A percentile compares a stretch with the other conserved stretches of the same genome.
phyloP scores from a whole-genome alignment of 2,113 vertebrate genomes.

The Triplophysa siluroides region DNA sequence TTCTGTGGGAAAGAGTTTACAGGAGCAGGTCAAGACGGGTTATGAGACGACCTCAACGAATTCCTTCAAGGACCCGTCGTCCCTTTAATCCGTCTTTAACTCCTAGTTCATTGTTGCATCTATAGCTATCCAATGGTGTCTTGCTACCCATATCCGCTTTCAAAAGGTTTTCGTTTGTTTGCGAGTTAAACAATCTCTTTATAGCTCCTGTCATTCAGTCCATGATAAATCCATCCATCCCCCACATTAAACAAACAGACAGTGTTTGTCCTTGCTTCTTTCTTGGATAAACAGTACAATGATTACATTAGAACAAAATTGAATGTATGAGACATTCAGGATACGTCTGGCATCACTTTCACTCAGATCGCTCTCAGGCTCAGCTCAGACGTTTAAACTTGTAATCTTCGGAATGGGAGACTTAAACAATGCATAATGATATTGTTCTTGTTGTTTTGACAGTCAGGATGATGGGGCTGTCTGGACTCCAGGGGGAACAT shows the following conservation, averaged over 20 bases:
- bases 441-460: conserved; percentile 46
- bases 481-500: conserved; percentile 7
- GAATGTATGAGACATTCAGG: conserved; percentile 12
- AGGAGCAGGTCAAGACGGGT: conserved; percentile 62
- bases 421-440: conserved; percentile 23
- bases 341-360: conserved; percentile 2
- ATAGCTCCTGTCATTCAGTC: conserved; percentile 13
- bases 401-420: conserved; percentile 15
- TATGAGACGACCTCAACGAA: conserved; percentile 60
- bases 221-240: neutral
- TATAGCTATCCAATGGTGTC: neutral
- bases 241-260: conserved; percentile 16
- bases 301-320: conserved; percentile 23
- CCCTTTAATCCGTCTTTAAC: neutral
- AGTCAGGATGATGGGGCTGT: conserved; percentile 26
- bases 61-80: conserved; percentile 34
- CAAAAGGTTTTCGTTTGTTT: conserved; percentile 20
- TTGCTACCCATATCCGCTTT: neutral
- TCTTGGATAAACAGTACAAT: conserved; percentile 12
- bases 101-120: conserved; percentile 3
- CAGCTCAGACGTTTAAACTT: conserved; percentile 31
- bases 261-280: conserved; percentile 27
- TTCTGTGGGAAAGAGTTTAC: conserved; percentile 37
- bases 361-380: conserved; percentile 22
- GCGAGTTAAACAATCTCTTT: neutral